Percentiles rank a stretch among this genome's conserved stretches.
Conservation (phyloP, 1,140 invertebrate species). For the Kradibia gibbosae region DNA sequence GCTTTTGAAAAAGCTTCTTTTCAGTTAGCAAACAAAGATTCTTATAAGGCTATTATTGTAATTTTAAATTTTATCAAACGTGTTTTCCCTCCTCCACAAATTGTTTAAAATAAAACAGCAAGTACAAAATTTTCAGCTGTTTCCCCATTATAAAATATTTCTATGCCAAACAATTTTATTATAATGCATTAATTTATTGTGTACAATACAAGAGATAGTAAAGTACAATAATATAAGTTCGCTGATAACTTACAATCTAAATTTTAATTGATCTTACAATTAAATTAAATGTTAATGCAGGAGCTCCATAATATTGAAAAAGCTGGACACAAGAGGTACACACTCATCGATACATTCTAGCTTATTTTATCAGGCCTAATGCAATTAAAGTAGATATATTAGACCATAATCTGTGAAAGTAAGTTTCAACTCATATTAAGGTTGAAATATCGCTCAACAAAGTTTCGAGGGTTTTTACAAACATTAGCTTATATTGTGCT, state of each 20-base stretch:
- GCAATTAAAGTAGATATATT: not conserved
- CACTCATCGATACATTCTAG: not conserved
- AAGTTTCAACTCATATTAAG: not conserved
- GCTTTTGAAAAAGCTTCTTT: slow-evolving; percentile 21
- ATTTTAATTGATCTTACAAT: too few relatives aligned
- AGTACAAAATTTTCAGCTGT: too few relatives aligned
- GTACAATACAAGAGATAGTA: too few relatives aligned
- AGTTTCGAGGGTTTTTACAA: not conserved
- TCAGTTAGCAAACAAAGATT: not conserved
- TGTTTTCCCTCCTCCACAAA: not conserved
- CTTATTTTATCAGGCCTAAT: not conserved
- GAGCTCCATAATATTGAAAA: not conserved
- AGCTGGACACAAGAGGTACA: not conserved
- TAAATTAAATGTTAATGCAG: too few relatives aligned
- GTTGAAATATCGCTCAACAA: not conserved
- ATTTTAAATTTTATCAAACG: not conserved
- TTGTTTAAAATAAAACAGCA: too few relatives aligned
- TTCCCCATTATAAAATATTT: too few relatives aligned
- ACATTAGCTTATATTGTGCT: not conserved
- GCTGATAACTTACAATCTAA: too few relatives aligned
- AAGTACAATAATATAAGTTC: too few relatives aligned
- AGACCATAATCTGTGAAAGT: not conserved
- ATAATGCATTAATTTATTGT: too few relatives aligned
- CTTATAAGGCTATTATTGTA: not conserved
- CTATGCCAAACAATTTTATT: too few relatives aligned